phyloP scores from a whole-genome alignment of 2,113 vertebrate species.

The Caloenas nicobarica region DNA sequence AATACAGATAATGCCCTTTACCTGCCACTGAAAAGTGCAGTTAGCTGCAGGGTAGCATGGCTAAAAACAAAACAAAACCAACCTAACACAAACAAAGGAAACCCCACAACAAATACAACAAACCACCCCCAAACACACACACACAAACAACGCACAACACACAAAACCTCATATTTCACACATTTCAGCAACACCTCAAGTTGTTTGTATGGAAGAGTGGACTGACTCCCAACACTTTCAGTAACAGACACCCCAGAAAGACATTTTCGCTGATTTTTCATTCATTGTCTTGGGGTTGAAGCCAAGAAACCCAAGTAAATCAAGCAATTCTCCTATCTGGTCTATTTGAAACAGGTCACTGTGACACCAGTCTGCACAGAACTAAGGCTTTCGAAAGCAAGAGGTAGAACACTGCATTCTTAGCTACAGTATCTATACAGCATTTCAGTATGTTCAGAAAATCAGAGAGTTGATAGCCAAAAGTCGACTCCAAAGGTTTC shows the following conservation, averaged over 20 bases:
- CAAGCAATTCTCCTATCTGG: neutral
- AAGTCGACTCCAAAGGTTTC: neutral
- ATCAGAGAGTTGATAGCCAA: neutral
- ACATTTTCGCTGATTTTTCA: neutral
- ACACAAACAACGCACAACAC: neutral
- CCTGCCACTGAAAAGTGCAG: neutral
- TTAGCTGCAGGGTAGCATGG: neutral
- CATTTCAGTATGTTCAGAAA: neutral
- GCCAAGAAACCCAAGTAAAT: neutral
- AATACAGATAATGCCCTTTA: neutral
- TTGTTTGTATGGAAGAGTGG: neutral
- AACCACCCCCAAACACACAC: neutral
- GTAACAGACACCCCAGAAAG: neutral
- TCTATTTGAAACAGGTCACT: neutral
- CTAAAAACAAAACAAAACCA: neutral
- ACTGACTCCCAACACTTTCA: neutral
- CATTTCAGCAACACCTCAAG: neutral
- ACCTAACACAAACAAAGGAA: too few relatives aligned
- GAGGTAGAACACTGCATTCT: neutral
- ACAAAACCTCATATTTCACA: too few relatives aligned
- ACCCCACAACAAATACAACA: neutral
- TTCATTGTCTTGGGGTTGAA: neutral
- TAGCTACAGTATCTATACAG: neutral
- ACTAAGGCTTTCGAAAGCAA: neutral
- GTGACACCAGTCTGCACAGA: neutral